A percentile compares a stretch with the other conserved stretches of the same genome.
phyloP scores from a whole-genome alignment of 2,888 invertebrate genomes.

The Spilarctia lutea region DNA sequence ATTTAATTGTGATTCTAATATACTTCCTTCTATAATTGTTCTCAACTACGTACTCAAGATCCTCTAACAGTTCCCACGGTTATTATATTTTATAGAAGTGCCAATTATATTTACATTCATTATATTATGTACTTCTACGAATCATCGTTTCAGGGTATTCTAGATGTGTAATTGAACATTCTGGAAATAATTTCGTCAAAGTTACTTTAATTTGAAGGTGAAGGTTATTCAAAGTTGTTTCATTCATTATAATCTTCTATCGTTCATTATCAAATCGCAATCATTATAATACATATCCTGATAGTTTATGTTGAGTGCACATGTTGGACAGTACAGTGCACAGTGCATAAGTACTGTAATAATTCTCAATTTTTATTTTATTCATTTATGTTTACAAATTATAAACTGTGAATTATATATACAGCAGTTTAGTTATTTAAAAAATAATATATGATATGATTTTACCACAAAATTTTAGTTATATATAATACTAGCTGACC shows the following conservation, averaged over 20 bases:
- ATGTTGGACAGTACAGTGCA: too few species aligned
- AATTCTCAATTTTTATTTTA: too few species aligned
- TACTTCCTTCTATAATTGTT: not conserved
- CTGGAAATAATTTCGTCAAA: constrained; percentile 26
- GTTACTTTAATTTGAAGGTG: constrained; percentile 23
- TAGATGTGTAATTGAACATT: constrained; percentile 15
- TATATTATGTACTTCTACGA: constrained; percentile 32
- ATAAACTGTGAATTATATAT: too few species aligned
- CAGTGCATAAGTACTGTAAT: too few species aligned
- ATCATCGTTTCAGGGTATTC: constrained; percentile 13
- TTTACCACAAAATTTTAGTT: not conserved
- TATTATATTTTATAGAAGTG: constrained; percentile 39
- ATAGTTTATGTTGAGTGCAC: not conserved
- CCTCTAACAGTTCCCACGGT: constrained; percentile 38
- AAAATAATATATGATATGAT: too few species aligned
- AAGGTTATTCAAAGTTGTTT: constrained; percentile 39
- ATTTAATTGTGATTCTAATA: not conserved
- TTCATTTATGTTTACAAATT: too few species aligned
- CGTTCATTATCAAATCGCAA: constrained; percentile 11
- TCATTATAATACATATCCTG: constrained; percentile 22
- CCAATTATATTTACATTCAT: constrained; percentile 38
- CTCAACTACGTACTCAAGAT: not conserved
- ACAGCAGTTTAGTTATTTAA: too few species aligned
- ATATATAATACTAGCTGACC: too few species aligned
- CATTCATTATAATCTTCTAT: constrained; percentile 27